Percentiles rank a stretch among this genome's conserved stretches.
These are phyloP conservation scores for Mus caroli DNA, from an alignment of 2,797 vertebrate genomes.

Conservation along the genomic window DNA sequence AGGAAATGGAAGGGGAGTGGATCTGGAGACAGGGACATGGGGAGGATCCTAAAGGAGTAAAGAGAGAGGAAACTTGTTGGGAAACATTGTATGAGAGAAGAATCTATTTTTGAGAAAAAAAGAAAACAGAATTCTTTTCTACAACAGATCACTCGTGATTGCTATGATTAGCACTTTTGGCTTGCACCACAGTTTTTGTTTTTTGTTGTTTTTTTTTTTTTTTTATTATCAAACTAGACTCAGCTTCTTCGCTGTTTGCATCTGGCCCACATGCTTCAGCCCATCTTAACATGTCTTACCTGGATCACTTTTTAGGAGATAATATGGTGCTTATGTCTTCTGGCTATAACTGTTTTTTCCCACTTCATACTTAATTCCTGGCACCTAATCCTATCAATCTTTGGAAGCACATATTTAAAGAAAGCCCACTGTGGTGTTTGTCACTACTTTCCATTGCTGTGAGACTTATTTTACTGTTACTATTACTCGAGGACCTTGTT, in stretches of 20 bases:
- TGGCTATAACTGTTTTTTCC: background rate
- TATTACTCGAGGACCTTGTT: background rate
- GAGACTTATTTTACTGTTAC: background rate
- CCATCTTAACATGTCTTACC: conserved; percentile 17
- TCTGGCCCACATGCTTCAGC: background rate
- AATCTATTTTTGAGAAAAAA: background rate
- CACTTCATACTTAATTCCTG: background rate
- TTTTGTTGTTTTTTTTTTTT: background rate
- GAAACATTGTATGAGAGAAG: background rate
- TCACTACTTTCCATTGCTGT: no score
- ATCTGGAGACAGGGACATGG: background rate
- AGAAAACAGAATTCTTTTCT: background rate
- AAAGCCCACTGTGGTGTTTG: background rate
- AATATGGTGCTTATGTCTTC: background rate
- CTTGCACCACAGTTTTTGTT: background rate
- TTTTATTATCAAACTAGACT: conserved; percentile 13
- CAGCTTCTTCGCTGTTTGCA: background rate
- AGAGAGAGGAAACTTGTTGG: background rate
- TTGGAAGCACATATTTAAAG: background rate
- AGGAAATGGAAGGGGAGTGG: background rate
- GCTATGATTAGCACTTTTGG: background rate
- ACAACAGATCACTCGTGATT: background rate
- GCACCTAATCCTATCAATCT: background rate
- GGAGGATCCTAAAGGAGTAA: no score
- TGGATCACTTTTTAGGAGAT: background rate